A percentile compares a stretch with the other conserved stretches of the same genome.
phyloP scores from a whole-genome alignment of 2,113 vertebrate genomes.

The Mustelus asterias region DNA sequence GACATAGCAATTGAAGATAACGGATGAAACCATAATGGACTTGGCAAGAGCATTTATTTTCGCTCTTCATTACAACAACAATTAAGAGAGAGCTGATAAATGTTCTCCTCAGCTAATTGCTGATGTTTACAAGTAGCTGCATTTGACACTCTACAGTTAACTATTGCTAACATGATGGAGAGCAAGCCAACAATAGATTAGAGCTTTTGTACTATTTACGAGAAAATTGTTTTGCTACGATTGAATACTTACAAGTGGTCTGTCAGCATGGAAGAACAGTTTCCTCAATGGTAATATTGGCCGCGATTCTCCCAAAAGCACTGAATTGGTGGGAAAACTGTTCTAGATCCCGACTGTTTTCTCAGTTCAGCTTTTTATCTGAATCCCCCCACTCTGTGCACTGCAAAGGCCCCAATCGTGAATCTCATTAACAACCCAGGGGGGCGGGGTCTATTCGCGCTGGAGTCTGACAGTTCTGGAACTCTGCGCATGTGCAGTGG shows the following conservation, averaged over 20 bases:
- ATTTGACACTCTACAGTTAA: background rate
- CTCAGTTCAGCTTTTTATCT: too few species aligned
- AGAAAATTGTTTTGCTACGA: background rate
- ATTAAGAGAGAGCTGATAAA: conserved; percentile 8
- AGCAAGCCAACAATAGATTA: background rate
- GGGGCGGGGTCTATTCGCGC: too few species aligned
- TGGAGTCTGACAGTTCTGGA: too few species aligned
- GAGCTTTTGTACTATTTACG: background rate
- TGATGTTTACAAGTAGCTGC: conserved; percentile 21
- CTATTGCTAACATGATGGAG: background rate
- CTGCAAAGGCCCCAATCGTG: too few species aligned
- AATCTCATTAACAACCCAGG: too few species aligned
- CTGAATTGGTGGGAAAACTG: too few species aligned
- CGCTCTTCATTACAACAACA: background rate
- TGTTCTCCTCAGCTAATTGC: background rate
- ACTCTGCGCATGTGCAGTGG: too few species aligned
- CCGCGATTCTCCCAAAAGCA: too few species aligned
- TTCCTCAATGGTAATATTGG: background rate
- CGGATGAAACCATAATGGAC: background rate
- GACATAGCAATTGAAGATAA: conserved; percentile 5
- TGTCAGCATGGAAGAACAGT: background rate
- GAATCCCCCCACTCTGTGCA: too few species aligned
- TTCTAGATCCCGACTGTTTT: too few species aligned
- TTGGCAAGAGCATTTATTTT: conserved; percentile 19
- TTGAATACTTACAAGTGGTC: background rate